Base-by-base conservation (phyloP, 1,140 invertebrate genomes). In the Drosophila arizonae region DNA sequence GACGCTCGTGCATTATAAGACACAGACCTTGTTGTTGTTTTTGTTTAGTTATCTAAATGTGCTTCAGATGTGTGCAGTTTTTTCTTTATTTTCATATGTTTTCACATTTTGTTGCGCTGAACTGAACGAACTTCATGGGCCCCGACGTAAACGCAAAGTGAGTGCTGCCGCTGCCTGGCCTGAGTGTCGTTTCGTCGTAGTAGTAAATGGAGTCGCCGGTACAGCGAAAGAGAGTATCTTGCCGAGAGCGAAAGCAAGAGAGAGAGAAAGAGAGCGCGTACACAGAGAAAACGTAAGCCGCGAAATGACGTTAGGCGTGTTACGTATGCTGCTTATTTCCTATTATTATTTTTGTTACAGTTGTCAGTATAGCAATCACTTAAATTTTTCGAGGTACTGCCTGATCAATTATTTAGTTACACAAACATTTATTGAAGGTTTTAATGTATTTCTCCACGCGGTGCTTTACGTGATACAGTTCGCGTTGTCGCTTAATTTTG, bases 81-180 rank as follows among this genome's bases (percentile, higher is more conserved):
- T 60, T 70, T 52, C 54, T 64, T 71, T 60, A 28, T 66, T 66
- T 69, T 65, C 33, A 57, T 60, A 43, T 78, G 60, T 76, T 63
- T 68, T 82, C 69, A 87, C 84, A 86, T 86, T 79, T 82, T 79
- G 63, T 58, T 39, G 70, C 69, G 73, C 63, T 64, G 76, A 60
- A 50, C 72, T 55, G 50, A 77, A 61, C 79, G 79, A 88, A 87
- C 76, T 86, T 87, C 63, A 76, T 86, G 67, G 72, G 81, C 73
- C 79, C 80, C 81, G 67, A 78, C 79, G 70, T 70, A 79, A 79
- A 80, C 65, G 79, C 76, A 85, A 85, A 81, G 64, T 72, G 70
- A 72, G 70, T 60, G 70, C 64, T 72, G 54, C 41, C 28, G 0
- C 21, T 4, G 28, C 6, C 54, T 69, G 56, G 24, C 11, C 57